Base-by-base conservation (phyloP, 2,888 invertebrate genomes). In the Leptinotarsa haldemani region DNA sequence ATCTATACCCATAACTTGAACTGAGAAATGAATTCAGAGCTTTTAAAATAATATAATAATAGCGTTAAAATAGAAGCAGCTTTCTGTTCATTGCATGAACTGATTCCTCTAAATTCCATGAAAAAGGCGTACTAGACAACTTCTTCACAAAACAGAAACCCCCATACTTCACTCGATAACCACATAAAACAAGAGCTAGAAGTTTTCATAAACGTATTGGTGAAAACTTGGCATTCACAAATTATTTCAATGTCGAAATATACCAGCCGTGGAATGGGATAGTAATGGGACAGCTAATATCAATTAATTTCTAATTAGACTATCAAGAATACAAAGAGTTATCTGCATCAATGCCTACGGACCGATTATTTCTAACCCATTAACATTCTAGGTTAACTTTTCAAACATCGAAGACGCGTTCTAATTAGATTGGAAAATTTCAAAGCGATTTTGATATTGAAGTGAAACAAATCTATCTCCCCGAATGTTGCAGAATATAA, bases 261-360 rank as follows among this genome's bases (percentile, higher is more conserved):
- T 56, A 20, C 13, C 53, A 56, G 56, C 56, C 58, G 61, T 61
- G 30, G 48, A 71, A 56, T 50, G 18, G 48, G 48, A 67, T 56
- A 65, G 56, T 72, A 52, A 72, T 53, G 46, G 40, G 69, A 46
- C 47, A 56, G 73, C 58, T 69, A 58, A 69, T 75, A 66, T 66
- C 77, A 65, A 77, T 75, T 77, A 77, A 69, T 69, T 73, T 73
- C 69, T 77, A 77, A 77, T 77, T 74, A 76, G 75, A 58, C 74
- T 74, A 78, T 78, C 73, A 76, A 73, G 74, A 76, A 78, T 74
- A 78, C 78, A 78, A 78, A 78, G 78, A 76, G 71, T 73, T 67
- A 58, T 73, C 52, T 74, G 78, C 78, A 74, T 71, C 76, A 71
- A 53, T 70, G 76, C 73, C 61, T 70, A 53, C 65, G 58, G 76